Percentiles rank a stretch among this genome's conserved stretches.
Conservation (phyloP, 1,140 invertebrate genomes). For the Camponotus vicinus region DNA sequence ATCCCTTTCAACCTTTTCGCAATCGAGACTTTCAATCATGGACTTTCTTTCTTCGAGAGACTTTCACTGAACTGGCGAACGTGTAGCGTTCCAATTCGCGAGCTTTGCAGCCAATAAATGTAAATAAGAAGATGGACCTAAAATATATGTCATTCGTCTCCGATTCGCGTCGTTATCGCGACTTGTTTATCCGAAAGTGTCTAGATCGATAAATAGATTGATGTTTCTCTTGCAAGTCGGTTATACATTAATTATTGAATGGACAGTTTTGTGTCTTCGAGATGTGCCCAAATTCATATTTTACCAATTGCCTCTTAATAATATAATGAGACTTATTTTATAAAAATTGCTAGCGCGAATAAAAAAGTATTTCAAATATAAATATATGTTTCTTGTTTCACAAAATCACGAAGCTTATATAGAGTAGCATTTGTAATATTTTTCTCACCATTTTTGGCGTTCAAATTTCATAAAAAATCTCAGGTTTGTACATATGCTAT, state of each 20-base stretch:
- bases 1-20: not conserved
- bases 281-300: not conserved
- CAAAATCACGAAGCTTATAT: constrained; percentile 2
- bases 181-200: constrained; percentile 19
- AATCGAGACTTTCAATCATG: constrained; percentile 32
- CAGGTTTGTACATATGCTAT: constrained; percentile 45
- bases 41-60: constrained; percentile 40
- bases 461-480: constrained; percentile 37
- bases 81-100: constrained; percentile 13
- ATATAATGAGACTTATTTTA: not conserved
- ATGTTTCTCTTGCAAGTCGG: constrained; percentile 13
- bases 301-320: not conserved
- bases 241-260: constrained; percentile 4
- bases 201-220: constrained; percentile 26
- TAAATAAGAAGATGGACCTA: constrained; percentile 27
- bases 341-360: not conserved
- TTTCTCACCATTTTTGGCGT: not conserved
- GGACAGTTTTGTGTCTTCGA: not conserved
- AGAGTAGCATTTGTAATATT: not conserved
- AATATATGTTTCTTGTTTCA: not conserved
- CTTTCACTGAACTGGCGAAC: constrained; percentile 32
- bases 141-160: constrained; percentile 30
- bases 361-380: not conserved
- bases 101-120: constrained; percentile 16
- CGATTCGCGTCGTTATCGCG: constrained; percentile 29